A percentile compares a stretch with the other conserved stretches of the same genome.
Conservation (phyloP, 2,113 vertebrate species). For the Austrofundulus limnaeus region DNA sequence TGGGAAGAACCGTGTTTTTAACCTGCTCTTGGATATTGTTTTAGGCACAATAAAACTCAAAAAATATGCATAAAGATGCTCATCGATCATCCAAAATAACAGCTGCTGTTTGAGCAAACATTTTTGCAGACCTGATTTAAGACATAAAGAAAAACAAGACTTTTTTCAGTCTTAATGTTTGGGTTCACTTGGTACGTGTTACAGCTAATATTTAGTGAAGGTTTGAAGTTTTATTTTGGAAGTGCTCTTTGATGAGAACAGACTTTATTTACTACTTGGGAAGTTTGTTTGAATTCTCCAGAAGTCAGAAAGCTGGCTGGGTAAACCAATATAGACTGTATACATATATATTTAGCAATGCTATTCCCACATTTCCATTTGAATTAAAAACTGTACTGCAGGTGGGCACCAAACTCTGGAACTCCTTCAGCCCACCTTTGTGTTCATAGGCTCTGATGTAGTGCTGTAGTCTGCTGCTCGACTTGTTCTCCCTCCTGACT, state of each 20-base stretch:
- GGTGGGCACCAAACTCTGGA: constrained; percentile 57
- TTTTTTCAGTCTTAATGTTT: accelerated
- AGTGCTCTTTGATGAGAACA: no score
- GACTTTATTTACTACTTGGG: no score
- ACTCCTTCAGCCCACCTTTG: constrained; percentile 88
- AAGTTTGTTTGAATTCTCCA: not conserved
- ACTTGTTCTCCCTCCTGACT: constrained; percentile 90
- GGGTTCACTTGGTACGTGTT: not conserved
- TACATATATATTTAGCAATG: not conserved
- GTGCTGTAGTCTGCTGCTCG: constrained; percentile 86
- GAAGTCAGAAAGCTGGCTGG: not conserved
- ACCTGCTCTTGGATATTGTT: constrained; percentile 5
- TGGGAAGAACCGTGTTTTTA: constrained; percentile 14
- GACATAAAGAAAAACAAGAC: not conserved
- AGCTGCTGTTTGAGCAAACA: not conserved
- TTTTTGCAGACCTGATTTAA: constrained; percentile 1
- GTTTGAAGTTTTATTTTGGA: not conserved
- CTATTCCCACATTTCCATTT: not conserved
- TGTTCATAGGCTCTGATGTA: constrained; percentile 86
- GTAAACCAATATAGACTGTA: not conserved
- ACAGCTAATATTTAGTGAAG: not conserved
- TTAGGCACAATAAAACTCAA: not conserved
- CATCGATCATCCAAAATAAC: constrained; percentile 12
- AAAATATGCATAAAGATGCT: constrained; percentile 8
- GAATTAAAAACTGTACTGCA: constrained; percentile 18